These are phyloP conservation scores for Ophioderma brevispina DNA, from an alignment of 35 echinoderm and acorn worm species.

Conservation along the genomic window DNA sequence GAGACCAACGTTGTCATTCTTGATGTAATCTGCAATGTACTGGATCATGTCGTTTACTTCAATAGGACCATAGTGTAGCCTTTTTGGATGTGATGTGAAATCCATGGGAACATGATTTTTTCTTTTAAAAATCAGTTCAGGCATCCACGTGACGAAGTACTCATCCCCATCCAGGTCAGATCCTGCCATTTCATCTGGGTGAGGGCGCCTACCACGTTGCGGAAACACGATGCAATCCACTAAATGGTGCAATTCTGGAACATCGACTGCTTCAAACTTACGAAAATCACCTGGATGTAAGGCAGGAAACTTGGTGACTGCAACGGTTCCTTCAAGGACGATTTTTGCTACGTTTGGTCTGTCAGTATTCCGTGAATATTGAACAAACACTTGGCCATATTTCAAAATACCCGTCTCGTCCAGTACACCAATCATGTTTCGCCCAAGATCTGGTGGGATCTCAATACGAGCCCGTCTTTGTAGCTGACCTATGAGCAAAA, in stretches of 20 bases:
- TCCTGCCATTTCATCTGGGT: slow-evolving; percentile 27
- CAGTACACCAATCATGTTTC: slow-evolving; percentile 36
- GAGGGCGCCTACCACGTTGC: neutral
- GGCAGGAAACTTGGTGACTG: slow-evolving; percentile 14
- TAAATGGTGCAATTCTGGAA: slow-evolving; percentile 1
- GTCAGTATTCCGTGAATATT: slow-evolving; percentile 13
- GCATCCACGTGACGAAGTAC: slow-evolving; percentile 31
- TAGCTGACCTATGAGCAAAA: neutral
- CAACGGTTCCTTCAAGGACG: neutral
- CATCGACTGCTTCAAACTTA: slow-evolving; percentile 29
- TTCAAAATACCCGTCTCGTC: slow-evolving; percentile 14
- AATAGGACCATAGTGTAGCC: neutral
- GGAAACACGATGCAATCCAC: slow-evolving; percentile 26
- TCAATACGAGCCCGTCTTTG: neutral
- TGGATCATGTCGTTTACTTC: slow-evolving; percentile 5
- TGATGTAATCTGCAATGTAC: slow-evolving; percentile 20
- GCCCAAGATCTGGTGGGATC: neutral
- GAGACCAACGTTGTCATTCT: neutral
- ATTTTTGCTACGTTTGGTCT: neutral
- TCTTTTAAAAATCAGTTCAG: neutral
- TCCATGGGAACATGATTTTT: neutral
- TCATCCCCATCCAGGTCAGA: slow-evolving; percentile 38
- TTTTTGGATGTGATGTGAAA: neutral
- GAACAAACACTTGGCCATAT: slow-evolving; percentile 28
- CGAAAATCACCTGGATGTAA: slow-evolving; percentile 24